Evolutionary conservation across 2,888 invertebrate genomes (phyloP), one percentile per base, ranked within the genome.

Genomic region (Cryptocephalus moraei): DNA sequence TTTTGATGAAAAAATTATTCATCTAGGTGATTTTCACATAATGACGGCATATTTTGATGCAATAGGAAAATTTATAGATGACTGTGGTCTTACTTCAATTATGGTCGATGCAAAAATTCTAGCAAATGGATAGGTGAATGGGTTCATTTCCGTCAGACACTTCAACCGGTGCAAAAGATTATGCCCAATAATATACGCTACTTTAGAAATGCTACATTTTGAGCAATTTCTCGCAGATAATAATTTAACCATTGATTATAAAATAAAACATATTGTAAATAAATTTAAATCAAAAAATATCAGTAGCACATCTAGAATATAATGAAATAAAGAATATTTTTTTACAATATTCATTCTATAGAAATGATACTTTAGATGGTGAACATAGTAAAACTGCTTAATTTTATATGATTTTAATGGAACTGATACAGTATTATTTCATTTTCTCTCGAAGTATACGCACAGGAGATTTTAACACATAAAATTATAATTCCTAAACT

Each of bases 111-210:
- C 54, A 13, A 49, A 54, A 44, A 14, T 62, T 13, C 32, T 63
- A 9, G 62, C 61, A 2, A 54, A 36, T 48, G 62, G 59, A 33
- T 61, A 59, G 9, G 51, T 62, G 1, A 52, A 49, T 9, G 44
- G 52, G 1, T 57, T 59, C 48, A 22, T 59, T 32, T 44, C 38
- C 38, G 62, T 59, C 9, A 60, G 57, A 48, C 54, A 45, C 52
- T 61, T 58, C 43, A 55, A 59, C 47, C 53, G 56, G 32, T 34
- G 9, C n/a, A n/a, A n/a, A n/a, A n/a, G n/a, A n/a, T n/a, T n/a
- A n/a, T 34, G 34, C n/a, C 9, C n/a, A n/a, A 9, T 34, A 34
- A 9, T 34, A 34, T 34, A 34, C n/a, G 34, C n/a, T 34, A 34
- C 34, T 34, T n/a, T 34, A 9, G 9, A 34, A 9, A 34, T 34